Percentiles rank a stretch among this genome's conserved stretches.
phyloP scores from a whole-genome alignment of 2,113 vertebrate species.

The Salvator merianae region DNA sequence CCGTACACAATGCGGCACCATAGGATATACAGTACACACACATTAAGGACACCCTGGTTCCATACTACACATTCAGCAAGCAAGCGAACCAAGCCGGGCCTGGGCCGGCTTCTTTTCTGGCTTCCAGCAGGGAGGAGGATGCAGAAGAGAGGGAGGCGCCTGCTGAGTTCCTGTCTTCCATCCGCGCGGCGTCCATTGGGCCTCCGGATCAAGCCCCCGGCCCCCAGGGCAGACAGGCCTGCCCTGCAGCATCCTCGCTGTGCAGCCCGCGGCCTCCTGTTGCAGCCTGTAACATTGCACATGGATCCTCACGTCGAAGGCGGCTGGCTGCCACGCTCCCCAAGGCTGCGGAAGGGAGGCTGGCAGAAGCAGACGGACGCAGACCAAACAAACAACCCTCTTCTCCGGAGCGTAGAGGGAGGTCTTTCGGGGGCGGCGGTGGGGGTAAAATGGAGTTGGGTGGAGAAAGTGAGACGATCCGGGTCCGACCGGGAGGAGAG shows the following conservation, averaged over 20 bases:
- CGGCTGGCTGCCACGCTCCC: conserved; percentile 25
- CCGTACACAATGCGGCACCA: background rate
- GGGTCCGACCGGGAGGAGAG: background rate
- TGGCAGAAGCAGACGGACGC: background rate
- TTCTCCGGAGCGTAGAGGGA: background rate
- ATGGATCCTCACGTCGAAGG: conserved; percentile 42
- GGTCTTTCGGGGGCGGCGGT: conserved; percentile 32
- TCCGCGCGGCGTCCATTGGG: too few species aligned
- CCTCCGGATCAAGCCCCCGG: too few species aligned
- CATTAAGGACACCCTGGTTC: background rate
- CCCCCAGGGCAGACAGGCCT: too few species aligned
- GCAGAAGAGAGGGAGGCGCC: too few species aligned
- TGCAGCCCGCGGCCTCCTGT: background rate
- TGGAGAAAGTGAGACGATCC: too few species aligned
- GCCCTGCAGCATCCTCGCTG: too few species aligned
- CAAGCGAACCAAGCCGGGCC: too few species aligned
- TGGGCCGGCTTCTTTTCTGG: background rate
- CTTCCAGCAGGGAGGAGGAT: background rate
- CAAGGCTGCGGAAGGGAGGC: conserved; percentile 21
- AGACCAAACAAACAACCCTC: background rate
- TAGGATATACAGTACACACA: background rate
- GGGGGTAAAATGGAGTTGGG: conserved; percentile 25
- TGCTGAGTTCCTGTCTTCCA: too few species aligned
- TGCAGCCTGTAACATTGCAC: conserved; percentile 65
- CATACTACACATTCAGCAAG: background rate